Base-by-base conservation (phyloP, 2,888 invertebrate genomes). In the Neria commutata region DNA sequence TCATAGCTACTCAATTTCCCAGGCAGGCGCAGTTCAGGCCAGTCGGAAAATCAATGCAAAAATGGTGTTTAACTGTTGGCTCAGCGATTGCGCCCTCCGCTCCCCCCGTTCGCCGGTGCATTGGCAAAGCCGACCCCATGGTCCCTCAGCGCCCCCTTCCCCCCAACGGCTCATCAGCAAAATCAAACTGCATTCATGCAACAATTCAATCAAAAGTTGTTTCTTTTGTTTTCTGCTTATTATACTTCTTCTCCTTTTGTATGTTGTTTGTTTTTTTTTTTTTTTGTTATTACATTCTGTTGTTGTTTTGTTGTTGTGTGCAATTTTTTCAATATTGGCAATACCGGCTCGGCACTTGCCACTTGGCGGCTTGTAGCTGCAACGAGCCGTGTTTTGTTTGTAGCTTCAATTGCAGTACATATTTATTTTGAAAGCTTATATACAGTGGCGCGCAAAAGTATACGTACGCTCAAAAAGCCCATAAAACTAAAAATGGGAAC, bases 41-140 rank as follows among this genome's bases (percentile, higher is more conserved):
- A 2, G 10, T 45, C 45, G 23, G 62, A 75, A 73, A 74, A 75
- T 74, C 73, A 74, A 75, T 74, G 73, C 69, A 60, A 19, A 57
- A 48, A 47, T 40, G 40, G 26, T 37, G 52, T 47, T 57, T 49
- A 56, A 56, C 19, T 46, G 37, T 23, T 25, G 6, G 8, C n/a
- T 42, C n/a, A n/a, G 42, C 6, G 42, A n/a, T 6, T 5, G 19
- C 42, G 19, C 29, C 6, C 11, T 8, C 29, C 11, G 29, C 6
- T 11, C 11, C 11, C 11, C 29, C 6, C 29, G 29, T 2, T 29
- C 8, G 34, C 49, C 21, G n/a, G 10, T n/a, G 63, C 51, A 67
- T 67, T 63, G 67, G 67, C 63, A 42, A 58, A 63, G 60, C 60
- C 54, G 25, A 6, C 1, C n/a, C 40, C 6, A 25, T 10, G 3